Percentiles rank a stretch among this genome's conserved stretches.
These are phyloP conservation scores for Calliopum simillimum DNA, from an alignment of 2,888 invertebrate species.

Conservation along the genomic window DNA sequence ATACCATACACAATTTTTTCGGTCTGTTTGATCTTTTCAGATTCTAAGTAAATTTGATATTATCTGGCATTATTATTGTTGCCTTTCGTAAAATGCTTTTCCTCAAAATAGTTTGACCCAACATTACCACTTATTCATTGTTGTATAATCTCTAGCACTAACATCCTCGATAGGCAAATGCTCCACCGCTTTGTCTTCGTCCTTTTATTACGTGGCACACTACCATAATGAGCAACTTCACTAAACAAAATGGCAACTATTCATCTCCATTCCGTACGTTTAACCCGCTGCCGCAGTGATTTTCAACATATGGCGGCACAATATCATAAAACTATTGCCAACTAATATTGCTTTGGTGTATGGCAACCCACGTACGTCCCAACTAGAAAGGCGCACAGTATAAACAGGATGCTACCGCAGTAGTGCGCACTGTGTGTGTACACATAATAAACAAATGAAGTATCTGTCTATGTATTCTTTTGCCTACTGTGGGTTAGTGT, in stretches of 20 bases:
- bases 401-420: conserved; percentile 9
- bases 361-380: conserved; percentile 5
- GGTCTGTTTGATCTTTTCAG: no score
- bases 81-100: no score
- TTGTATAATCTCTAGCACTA: no score
- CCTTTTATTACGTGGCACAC: background rate
- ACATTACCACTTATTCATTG: no score
- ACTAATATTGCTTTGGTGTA: conserved; percentile 41
- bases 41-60: no score
- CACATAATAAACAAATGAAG: conserved; percentile 29
- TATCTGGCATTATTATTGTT: no score
- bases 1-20: no score
- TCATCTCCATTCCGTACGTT: background rate
- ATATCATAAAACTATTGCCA: conserved; percentile 41
- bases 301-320: conserved; percentile 33
- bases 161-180: no score
- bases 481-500: conserved; percentile 47
- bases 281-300: background rate
- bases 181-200: no score
- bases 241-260: background rate
- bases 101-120: no score
- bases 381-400: background rate
- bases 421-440: background rate
- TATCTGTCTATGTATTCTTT: conserved; percentile 26
- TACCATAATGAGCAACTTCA: conserved; percentile 13